Conservation (phyloP, 2,113 vertebrate genomes). For the Anolis sagrei region DNA sequence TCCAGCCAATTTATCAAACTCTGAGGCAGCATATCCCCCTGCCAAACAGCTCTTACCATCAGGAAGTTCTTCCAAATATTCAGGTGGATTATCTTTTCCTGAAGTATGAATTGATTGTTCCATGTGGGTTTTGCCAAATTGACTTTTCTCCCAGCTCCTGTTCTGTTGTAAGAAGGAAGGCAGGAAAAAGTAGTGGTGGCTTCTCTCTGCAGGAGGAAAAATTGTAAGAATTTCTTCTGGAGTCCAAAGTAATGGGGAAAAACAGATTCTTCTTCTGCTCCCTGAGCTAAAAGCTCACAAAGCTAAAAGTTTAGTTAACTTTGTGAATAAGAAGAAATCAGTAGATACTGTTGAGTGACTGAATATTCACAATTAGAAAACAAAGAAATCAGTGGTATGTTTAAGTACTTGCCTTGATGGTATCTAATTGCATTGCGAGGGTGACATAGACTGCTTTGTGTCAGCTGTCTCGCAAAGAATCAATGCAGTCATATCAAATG, state of each 20-base stretch:
- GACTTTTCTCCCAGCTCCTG: not conserved
- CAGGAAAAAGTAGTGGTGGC: too few species aligned
- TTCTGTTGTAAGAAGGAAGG: too few species aligned
- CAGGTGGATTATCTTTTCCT: too few species aligned
- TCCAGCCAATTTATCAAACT: too few species aligned
- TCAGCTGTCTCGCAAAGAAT: conserved; percentile 13
- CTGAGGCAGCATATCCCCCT: too few species aligned
- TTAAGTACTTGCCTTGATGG: conserved; percentile 17
- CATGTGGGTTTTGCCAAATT: too few species aligned
- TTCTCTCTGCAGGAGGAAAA: too few species aligned
- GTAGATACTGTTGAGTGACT: not conserved
- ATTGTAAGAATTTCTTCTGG: not conserved
- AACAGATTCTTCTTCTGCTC: not conserved
- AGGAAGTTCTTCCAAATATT: too few species aligned
- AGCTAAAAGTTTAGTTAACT: not conserved
- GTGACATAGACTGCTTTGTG: conserved; percentile 33
- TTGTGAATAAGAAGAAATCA: not conserved
- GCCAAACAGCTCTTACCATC: too few species aligned
- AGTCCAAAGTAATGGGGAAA: not conserved
- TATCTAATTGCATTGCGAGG: not conserved
- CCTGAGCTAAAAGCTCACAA: too few species aligned
- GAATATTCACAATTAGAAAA: too few species aligned
- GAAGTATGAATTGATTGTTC: too few species aligned
- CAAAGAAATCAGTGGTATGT: not conserved
- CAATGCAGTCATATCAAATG: not conserved